Percentiles rank a stretch among this genome's conserved stretches.
These are phyloP conservation scores for Diploscapter pachys DNA, from an alignment of 1,140 invertebrate genomes.

Conservation along the genomic window DNA sequence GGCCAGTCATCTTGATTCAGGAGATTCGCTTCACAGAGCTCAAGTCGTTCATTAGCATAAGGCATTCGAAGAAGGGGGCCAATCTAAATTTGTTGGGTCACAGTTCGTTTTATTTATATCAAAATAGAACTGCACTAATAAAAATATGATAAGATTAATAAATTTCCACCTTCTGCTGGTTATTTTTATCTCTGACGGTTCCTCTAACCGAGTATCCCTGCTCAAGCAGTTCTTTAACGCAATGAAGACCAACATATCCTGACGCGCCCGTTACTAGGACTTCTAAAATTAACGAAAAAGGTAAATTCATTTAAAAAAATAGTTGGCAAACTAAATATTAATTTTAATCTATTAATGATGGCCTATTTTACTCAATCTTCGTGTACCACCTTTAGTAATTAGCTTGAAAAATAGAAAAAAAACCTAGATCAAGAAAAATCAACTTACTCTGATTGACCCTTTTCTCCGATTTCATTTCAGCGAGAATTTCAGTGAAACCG, in stretches of 20 bases:
- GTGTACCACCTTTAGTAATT: no score
- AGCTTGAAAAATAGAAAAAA: no score
- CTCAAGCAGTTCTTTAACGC: conserved; percentile 64
- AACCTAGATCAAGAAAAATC: no score
- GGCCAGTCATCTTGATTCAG: conserved; percentile 59
- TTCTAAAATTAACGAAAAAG: conserved; percentile 51
- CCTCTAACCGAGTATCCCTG: conserved; percentile 64
- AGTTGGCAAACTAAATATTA: no score
- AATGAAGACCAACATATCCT: conserved; percentile 65
- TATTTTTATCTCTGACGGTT: conserved; percentile 63
- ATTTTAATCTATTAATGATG: no score
- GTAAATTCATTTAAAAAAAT: conserved; percentile 3
- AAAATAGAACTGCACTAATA: background rate
- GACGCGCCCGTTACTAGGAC: conserved; percentile 67
- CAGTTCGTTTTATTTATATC: background rate
- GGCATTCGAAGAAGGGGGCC: conserved; percentile 22
- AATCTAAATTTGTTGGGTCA: background rate
- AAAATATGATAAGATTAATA: background rate
- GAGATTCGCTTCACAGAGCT: conserved; percentile 63
- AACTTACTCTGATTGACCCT: no score
- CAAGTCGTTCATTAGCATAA: conserved; percentile 58
- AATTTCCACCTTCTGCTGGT: conserved; percentile 58
- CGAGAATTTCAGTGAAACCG: no score
- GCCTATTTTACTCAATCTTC: no score
- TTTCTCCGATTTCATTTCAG: no score